Conservation (phyloP, 1,140 invertebrate species). For the Bombus terrestris region DNA sequence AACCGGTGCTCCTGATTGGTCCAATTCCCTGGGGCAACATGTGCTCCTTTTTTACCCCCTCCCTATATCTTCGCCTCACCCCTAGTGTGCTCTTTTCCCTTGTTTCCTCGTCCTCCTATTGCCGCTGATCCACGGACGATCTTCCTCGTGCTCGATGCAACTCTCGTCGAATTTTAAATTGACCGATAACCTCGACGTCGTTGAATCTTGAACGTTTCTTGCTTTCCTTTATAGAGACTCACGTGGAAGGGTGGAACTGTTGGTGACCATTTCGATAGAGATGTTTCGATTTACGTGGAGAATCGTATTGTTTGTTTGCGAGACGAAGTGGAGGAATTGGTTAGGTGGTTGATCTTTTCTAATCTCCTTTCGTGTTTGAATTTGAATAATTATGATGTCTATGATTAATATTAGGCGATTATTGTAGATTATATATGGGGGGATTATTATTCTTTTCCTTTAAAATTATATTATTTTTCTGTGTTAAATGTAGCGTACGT, state of each 20-base stretch:
- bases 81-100: neutral
- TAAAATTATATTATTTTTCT: no score
- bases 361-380: no score
- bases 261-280: constrained; percentile 19
- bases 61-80: neutral
- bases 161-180: constrained; percentile 53
- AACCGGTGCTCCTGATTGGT: constrained; percentile 64
- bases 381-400: neutral
- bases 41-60: constrained; percentile 23
- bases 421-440: no score
- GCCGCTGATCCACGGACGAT: neutral
- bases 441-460: no score
- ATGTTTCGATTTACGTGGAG: neutral
- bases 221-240: constrained; percentile 1
- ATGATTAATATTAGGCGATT: neutral
- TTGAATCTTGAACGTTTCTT: neutral
- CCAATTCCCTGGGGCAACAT: constrained; percentile 63
- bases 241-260: neutral
- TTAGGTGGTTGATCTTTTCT: neutral
- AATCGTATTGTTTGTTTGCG: neutral
- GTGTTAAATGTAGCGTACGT: no score
- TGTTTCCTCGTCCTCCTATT: neutral
- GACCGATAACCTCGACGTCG: constrained; percentile 53
- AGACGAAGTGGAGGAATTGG: neutral
- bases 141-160: neutral